Percentiles rank a stretch among this genome's conserved stretches.
Conservation (phyloP, 1,140 invertebrate species). For the Cotesia glomerata region DNA sequence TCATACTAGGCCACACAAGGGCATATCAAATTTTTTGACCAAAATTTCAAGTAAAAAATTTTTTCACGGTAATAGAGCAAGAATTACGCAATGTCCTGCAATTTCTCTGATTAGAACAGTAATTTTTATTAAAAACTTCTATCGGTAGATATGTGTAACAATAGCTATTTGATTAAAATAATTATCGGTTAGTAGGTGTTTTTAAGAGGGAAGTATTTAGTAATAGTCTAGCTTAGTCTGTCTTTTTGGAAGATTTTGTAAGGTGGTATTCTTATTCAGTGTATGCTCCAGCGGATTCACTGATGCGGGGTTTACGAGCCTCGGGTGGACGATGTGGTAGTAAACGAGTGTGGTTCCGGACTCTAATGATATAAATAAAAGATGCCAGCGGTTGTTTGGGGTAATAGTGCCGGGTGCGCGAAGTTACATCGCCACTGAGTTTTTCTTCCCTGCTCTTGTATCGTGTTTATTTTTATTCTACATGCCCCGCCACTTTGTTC, state of each 20-base stretch:
- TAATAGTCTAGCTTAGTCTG: background rate
- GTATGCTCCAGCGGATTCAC: background rate
- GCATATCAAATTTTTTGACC: too few species aligned
- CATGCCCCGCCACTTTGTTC: constrained; percentile 3
- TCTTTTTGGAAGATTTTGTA: background rate
- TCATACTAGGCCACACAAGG: too few species aligned
- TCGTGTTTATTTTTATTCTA: background rate
- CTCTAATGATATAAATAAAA: constrained; percentile 33
- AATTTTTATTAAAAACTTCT: too few species aligned
- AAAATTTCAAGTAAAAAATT: too few species aligned
- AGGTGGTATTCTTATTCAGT: background rate
- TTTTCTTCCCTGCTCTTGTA: background rate
- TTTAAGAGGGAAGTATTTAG: background rate
- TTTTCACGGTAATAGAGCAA: too few species aligned
- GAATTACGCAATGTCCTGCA: too few species aligned
- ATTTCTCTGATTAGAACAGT: too few species aligned
- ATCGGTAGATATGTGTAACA: too few species aligned
- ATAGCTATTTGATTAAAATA: background rate
- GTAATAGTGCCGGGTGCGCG: constrained; percentile 10
- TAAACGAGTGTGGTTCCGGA: constrained; percentile 18
- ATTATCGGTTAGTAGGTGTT: constrained; percentile 11
- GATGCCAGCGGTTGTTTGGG: constrained; percentile 28
- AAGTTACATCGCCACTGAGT: constrained; percentile 4
- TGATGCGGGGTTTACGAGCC: constrained; percentile 1
- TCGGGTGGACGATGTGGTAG: constrained; percentile 12